Conservation (phyloP, 2,797 vertebrate genomes). For the Dicrostonyx torquatus region DNA sequence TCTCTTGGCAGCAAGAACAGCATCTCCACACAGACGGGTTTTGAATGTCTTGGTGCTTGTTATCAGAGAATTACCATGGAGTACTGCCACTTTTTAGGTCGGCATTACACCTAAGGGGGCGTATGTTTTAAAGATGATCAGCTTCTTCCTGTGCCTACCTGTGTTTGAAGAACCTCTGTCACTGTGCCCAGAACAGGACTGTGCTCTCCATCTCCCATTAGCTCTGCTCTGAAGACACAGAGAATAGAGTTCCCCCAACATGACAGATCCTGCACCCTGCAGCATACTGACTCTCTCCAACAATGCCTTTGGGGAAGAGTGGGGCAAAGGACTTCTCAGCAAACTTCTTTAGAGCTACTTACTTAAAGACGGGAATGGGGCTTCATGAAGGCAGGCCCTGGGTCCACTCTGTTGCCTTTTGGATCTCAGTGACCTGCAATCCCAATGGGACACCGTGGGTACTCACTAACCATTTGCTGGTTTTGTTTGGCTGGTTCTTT, state of each 20-base stretch:
- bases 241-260: slow-evolving; percentile 26
- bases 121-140: slow-evolving; percentile 18
- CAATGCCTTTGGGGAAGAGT: neutral
- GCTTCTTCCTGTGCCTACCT: slow-evolving; percentile 10
- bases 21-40: neutral
- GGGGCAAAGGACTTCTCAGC: neutral
- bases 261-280: neutral
- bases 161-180: neutral
- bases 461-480: neutral
- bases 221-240: neutral
- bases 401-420: neutral
- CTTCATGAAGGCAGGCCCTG: neutral
- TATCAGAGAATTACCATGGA: neutral
- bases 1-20: neutral
- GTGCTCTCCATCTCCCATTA: slow-evolving; percentile 31
- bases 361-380: neutral
- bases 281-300: neutral
- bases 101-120: neutral
- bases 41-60: neutral
- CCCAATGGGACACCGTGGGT: neutral
- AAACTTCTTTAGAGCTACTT: neutral
- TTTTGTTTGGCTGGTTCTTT: neutral
- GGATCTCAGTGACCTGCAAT: neutral
- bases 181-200: neutral
- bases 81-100: slow-evolving; percentile 15